Evolutionary conservation across 2,888 invertebrate genomes (phyloP).

Genomic region (Pyrrhia umbra): DNA sequence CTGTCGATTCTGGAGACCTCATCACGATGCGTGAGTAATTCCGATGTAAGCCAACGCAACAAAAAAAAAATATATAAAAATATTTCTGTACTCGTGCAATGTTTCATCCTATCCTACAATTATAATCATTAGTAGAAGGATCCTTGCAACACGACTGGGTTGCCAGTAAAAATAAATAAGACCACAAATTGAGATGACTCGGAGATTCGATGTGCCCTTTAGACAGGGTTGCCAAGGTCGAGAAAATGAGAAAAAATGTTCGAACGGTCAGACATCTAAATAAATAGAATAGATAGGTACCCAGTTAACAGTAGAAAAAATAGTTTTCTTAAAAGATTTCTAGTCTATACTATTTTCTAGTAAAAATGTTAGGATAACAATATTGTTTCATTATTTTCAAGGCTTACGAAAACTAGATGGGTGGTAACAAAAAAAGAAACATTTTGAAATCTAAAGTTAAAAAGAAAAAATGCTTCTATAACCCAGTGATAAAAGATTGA

Average conservation of each 20-base stretch:
- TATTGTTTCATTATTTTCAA: conserved; percentile 1
- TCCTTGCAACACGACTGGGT: conserved; percentile 39
- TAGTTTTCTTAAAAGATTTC: background rate
- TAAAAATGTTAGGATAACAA: background rate
- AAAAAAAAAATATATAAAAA: conserved; percentile 5
- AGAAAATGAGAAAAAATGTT: conserved; percentile 48
- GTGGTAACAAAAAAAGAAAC: background rate
- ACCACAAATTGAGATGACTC: conserved; percentile 64
- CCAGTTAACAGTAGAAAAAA: conserved; percentile 23
- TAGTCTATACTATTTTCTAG: background rate
- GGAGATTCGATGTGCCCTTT: conserved; percentile 55
- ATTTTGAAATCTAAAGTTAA: too few species aligned
- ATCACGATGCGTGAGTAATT: too few species aligned
- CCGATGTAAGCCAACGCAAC: too few species aligned
- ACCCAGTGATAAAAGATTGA: too few species aligned
- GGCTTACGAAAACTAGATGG: background rate
- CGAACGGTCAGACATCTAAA: conserved; percentile 23
- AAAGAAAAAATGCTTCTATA: too few species aligned
- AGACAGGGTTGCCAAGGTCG: conserved; percentile 55
- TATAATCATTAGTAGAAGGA: conserved; percentile 50
- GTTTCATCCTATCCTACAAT: conserved; percentile 31
- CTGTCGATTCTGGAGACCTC: too few species aligned
- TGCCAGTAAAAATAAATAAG: conserved; percentile 63
- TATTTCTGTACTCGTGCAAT: conserved; percentile 18
- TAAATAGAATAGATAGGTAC: conserved; percentile 26